phyloP scores from a whole-genome alignment of 92 coral and sea anemone species.

The Zoanthus sansibaricus region DNA sequence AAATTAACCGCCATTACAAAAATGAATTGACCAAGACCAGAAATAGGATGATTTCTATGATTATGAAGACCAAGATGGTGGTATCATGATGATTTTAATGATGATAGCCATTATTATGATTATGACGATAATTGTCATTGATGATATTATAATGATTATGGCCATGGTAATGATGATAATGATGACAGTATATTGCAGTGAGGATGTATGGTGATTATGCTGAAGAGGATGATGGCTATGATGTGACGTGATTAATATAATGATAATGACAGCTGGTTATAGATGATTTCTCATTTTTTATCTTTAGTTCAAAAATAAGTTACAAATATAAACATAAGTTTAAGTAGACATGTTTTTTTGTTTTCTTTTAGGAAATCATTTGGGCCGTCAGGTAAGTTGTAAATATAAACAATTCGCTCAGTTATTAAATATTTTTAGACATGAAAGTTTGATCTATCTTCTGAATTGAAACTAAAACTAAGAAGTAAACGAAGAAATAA shows the following conservation, averaged over 20 bases:
- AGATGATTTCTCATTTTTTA: background rate
- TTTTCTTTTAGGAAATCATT: slow-evolving; percentile 70
- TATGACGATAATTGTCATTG: background rate
- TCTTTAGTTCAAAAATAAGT: background rate
- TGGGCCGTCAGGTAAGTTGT: slow-evolving; percentile 81
- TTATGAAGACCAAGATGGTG: background rate
- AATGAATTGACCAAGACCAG: background rate
- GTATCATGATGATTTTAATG: background rate
- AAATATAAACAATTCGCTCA: background rate
- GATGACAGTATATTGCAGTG: background rate
- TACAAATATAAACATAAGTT: background rate
- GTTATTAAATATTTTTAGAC: too few relatives aligned
- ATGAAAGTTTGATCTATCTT: too few relatives aligned
- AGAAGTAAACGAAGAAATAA: too few relatives aligned
- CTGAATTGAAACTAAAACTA: too few relatives aligned
- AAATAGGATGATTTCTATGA: background rate
- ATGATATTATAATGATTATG: background rate
- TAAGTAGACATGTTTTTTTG: background rate
- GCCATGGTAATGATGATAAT: background rate
- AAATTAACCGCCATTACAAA: background rate
- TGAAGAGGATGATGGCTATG: background rate
- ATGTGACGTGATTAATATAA: background rate
- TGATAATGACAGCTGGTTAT: background rate
- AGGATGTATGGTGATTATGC: background rate
- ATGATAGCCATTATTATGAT: background rate